Conservation (phyloP, 2,797 vertebrate genomes). For the Lepilemur ruficaudatus region DNA sequence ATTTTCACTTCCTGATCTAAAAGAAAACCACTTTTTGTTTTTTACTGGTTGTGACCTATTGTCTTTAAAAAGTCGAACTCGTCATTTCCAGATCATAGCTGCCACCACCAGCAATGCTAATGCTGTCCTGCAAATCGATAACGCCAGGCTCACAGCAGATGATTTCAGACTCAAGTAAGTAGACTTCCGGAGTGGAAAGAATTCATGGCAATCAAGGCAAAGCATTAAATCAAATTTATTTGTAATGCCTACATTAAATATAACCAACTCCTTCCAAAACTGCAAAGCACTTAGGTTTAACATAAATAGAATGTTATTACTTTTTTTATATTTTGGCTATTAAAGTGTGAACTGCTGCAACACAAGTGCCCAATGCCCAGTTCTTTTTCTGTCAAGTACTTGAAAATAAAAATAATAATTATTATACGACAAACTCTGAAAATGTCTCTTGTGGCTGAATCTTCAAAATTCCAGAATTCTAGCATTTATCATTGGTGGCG, state of each 20-base stretch:
- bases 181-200: not conserved
- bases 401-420: not conserved
- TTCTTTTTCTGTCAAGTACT: not conserved
- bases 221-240: not conserved
- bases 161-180: conserved; percentile 80
- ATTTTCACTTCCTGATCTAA: not conserved
- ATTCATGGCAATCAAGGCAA: not conserved
- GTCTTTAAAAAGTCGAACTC: not conserved
- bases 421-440: not conserved
- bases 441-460: not conserved
- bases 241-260: not conserved
- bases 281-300: not conserved
- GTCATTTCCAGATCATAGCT: conserved; percentile 62
- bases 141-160: conserved; percentile 74
- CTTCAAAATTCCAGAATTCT: not conserved
- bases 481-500: not conserved
- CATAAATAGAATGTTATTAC: not conserved
- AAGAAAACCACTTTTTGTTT: not conserved
- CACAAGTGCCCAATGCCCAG: not conserved
- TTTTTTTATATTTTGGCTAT: not conserved
- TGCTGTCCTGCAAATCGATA: conserved; percentile 75
- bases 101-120: conserved; percentile 77
- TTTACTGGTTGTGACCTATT: not conserved
- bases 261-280: not conserved
- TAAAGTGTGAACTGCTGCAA: not conserved